A percentile compares a stretch with the other conserved stretches of the same genome.
These are phyloP conservation scores for Bubo blakistoni DNA, from an alignment of 2,113 vertebrate genomes.

Conservation along the genomic window DNA sequence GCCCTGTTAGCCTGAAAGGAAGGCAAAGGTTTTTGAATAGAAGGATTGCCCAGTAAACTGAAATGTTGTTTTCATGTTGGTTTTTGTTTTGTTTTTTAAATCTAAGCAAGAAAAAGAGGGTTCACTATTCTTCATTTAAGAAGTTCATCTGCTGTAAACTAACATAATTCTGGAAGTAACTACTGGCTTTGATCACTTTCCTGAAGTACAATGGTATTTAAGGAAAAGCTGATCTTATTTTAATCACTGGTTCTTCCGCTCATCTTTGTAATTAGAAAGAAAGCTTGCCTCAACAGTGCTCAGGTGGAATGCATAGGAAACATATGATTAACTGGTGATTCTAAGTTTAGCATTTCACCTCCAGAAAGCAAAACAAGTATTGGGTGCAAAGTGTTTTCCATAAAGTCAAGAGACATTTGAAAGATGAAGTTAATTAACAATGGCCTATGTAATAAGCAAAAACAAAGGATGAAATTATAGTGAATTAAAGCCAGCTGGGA, in stretches of 20 bases:
- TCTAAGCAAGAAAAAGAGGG: background rate
- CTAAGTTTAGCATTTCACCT: conserved; percentile 17
- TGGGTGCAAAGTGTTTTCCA: background rate
- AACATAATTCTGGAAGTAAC: background rate
- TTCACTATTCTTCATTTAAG: background rate
- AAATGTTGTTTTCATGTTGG: background rate
- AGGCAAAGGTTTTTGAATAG: background rate
- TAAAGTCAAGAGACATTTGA: background rate
- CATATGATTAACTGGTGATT: conserved; percentile 51
- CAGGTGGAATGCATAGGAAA: conserved; percentile 40
- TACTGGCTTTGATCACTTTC: conserved; percentile 18
- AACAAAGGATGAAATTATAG: background rate
- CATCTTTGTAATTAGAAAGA: conserved; percentile 45
- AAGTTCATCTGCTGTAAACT: background rate
- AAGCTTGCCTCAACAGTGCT: background rate
- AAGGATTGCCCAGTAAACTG: background rate
- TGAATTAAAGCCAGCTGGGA: background rate
- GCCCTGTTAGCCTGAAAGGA: background rate
- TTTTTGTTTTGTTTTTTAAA: background rate
- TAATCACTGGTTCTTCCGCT: conserved; percentile 28
- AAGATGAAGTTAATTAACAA: background rate
- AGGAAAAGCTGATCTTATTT: conserved; percentile 43
- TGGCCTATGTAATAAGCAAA: background rate
- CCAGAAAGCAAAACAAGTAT: background rate
- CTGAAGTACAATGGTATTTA: conserved; percentile 4